Base-by-base conservation (phyloP, 2,888 invertebrate species). In the Drosophila parthenogenetica region DNA sequence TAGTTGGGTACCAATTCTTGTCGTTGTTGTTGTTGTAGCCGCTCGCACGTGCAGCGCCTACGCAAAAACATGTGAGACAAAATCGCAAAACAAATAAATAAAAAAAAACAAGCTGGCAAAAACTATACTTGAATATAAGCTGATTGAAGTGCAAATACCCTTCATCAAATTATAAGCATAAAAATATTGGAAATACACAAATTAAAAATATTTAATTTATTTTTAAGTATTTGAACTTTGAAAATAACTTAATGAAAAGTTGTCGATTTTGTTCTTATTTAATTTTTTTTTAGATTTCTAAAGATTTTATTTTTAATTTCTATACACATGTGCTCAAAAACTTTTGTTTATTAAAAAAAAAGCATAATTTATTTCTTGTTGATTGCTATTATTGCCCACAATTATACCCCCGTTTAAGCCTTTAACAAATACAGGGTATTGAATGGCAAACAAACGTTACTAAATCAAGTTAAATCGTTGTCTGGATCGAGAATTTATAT, bases 21-120 rank as follows among this genome's bases (percentile, higher is more conserved):
- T 45, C 55, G 59, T 13, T 64, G 32, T n/a, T 42, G 17, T 65
- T 70, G 29, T 32, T 62, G 55, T 62, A 46, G 53, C 7, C 39
- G 60, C 57, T 61, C 71, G 80, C 80, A 81, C 81, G 85, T 81
- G 81, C 85, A 85, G 79, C 72, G 81, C 82, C 81, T 84, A 85
- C 85, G 69, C 79, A 83, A 76, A 78, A 59, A 43, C 29, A 46
- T 48, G 40, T 19, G 46, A 71, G 63, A 51, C 55, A 51, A 35
- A 42, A 46, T 57, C 60, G 42, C 43, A 57, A 42, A 62, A 59
- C 16, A 51, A 53, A 51, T 46, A 49, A 67, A 54, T 42, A 43
- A 17, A 16, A 22, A 8, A 13, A 46, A 65, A 45, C 51, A 68
- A 50, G 51, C 62, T 62, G 37, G 50, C 48, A 43, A 57, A n/a